Base-by-base conservation (phyloP, 92 coral and sea anemone species). In the Epizoanthus scotinus region DNA sequence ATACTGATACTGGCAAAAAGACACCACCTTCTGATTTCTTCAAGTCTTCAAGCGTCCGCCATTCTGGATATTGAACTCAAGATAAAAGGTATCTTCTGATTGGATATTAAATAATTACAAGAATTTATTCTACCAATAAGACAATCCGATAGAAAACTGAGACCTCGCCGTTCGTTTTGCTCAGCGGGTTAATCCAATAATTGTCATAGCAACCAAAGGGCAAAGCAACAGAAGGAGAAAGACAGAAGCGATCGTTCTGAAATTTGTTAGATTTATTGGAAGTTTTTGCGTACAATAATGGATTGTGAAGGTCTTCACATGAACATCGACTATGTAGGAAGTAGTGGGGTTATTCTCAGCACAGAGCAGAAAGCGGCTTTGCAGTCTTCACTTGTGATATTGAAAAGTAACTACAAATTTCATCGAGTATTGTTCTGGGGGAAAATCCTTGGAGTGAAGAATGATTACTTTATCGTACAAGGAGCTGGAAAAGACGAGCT, bases 331-430 rank as follows among this genome's bases (percentile, higher is more conserved):
- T 96, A 96, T 59, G 98, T 96, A 49, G 99, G 98, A 72, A 96
- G 99, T 26, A 96, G 99, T 75, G 99, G 99, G 24, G 90, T 93
- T 86, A 83, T 96, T 75, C 85, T 96, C 22, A 96, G 99, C 82
- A 93, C 99, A 59, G 99, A 96, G 44, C 99, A 96, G 86, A 96
- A 96, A 81, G 98, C 99, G 26, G 99, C 99, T 66, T 86, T 96
- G 60, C 98, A 93, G 89, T 96, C 99, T 28, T 96, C 99, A 31
- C 75, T 96, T 81, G 97, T 96, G 21, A 96, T 96, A 77, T 34
- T 87, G 87, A 93, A 84, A 79, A 89, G 87, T 68, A 96, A 96
- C 78, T 96, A 96, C 98, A 96, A 96, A 89, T 96, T 93, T 86
- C 81, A 84, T 49, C 82, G 88, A 70, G 99, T 96, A 62, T 69